Evolutionary conservation across 37 sponge, comb jelly and placozoan species (phyloP).

Genomic region (Hexactinellida sp.): DNA sequence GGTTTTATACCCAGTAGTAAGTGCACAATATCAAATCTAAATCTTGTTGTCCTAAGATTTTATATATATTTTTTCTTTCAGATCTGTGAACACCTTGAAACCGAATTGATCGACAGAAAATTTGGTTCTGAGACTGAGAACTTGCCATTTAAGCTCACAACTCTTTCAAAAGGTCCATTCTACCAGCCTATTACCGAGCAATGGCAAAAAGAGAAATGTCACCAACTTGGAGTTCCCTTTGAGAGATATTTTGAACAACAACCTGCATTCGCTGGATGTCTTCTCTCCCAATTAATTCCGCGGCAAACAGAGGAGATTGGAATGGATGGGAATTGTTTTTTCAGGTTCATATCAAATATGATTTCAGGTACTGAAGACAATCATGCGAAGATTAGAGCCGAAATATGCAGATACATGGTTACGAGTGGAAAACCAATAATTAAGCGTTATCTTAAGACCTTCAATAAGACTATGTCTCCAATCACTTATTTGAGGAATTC

Average conservation of each 20-base stretch:
- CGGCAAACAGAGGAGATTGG: neutral
- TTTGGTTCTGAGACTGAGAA: neutral
- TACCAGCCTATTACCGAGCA: neutral
- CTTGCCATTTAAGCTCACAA: neutral
- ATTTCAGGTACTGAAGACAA: neutral
- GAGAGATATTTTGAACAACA: neutral
- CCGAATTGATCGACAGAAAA: neutral
- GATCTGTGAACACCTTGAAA: neutral
- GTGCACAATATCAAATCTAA: neutral
- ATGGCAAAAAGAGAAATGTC: neutral
- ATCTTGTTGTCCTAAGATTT: neutral
- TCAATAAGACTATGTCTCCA: too few relatives aligned
- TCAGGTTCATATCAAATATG: neutral
- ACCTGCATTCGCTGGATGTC: neutral
- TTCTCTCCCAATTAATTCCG: neutral
- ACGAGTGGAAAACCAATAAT: neutral
- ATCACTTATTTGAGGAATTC: too few relatives aligned
- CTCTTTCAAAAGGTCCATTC: neutral
- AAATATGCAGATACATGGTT: neutral
- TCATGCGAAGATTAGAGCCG: neutral
- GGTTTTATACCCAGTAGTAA: neutral
- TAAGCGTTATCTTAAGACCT: neutral
- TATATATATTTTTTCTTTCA: neutral
- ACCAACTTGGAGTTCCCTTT: neutral
- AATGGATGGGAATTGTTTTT: neutral